Conservation (phyloP, 2,113 vertebrate species). For the Pelobates fuscus region DNA sequence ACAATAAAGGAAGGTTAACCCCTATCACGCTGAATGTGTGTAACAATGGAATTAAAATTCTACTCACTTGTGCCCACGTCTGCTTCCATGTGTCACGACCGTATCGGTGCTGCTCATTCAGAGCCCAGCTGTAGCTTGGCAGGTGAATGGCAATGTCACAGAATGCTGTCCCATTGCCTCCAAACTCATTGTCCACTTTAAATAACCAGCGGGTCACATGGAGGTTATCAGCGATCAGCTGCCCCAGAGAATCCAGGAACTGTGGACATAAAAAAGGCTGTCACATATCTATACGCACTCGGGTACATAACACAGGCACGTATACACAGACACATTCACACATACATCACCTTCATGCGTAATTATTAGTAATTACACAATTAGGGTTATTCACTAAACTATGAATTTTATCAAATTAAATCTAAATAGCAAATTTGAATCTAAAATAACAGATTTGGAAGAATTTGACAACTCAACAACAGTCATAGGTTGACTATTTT, state of each 20-base stretch:
- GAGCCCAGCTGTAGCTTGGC: slow-evolving; percentile 67
- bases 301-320: background rate
- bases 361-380: too few relatives aligned
- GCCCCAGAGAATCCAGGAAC: slow-evolving; percentile 74
- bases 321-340: too few relatives aligned
- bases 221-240: slow-evolving; percentile 71
- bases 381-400: too few relatives aligned
- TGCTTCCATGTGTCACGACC: slow-evolving; percentile 63
- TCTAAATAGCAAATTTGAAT: too few relatives aligned
- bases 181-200: slow-evolving; percentile 73
- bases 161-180: slow-evolving; percentile 75
- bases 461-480: too few relatives aligned
- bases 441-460: too few relatives aligned
- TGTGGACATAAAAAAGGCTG: slow-evolving; percentile 51
- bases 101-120: slow-evolving; percentile 57
- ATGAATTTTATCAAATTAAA: too few relatives aligned
- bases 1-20: slow-evolving; percentile 66
- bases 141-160: slow-evolving; percentile 74
- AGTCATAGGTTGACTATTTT: too few relatives aligned
- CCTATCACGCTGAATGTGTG: slow-evolving; percentile 30
- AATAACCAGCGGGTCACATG: slow-evolving; percentile 82
- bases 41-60: background rate
- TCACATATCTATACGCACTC: background rate
- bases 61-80: slow-evolving; percentile 76
- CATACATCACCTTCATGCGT: too few relatives aligned